phyloP scores from a whole-genome alignment of 2,797 vertebrate species.

The Molossus molossus region DNA sequence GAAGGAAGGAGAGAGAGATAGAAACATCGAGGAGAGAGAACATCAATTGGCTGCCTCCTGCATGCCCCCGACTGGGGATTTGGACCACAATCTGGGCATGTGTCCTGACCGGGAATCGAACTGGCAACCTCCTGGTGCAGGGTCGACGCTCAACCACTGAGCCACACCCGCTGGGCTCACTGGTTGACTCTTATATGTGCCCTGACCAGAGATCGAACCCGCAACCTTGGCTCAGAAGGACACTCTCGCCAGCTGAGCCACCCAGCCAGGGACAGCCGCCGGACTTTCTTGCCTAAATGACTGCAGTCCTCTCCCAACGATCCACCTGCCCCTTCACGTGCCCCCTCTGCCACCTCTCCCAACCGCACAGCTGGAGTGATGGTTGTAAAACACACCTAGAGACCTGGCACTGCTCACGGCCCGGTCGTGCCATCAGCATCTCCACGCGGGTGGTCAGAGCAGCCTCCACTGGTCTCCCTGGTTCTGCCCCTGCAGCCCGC shows the following conservation, averaged over 20 bases:
- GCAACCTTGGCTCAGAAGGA: background rate
- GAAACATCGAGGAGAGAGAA: background rate
- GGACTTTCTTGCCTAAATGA: background rate
- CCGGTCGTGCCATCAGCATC: fast-evolving
- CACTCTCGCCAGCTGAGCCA: background rate
- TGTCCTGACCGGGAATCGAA: too few species aligned
- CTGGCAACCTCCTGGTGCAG: too few species aligned
- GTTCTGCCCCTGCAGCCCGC: background rate
- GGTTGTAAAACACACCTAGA: background rate
- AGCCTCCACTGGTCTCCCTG: background rate
- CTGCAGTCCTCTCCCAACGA: background rate
- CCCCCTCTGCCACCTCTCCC: background rate
- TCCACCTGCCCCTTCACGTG: too few species aligned
- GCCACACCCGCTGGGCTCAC: background rate
- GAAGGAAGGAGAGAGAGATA: background rate
- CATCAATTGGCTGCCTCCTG: too few species aligned
- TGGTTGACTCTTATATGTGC: background rate
- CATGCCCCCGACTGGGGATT: too few species aligned
- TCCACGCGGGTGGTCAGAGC: background rate
- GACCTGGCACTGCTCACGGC: background rate
- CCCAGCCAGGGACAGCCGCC: background rate
- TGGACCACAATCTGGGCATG: too few species aligned
- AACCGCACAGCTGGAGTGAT: background rate
- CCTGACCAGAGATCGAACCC: background rate
- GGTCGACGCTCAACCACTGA: too few species aligned